Percentiles rank a stretch among this genome's conserved stretches.
Evolutionary conservation across 2,888 invertebrate genomes (phyloP).

Genomic region (Meta bourneti): DNA sequence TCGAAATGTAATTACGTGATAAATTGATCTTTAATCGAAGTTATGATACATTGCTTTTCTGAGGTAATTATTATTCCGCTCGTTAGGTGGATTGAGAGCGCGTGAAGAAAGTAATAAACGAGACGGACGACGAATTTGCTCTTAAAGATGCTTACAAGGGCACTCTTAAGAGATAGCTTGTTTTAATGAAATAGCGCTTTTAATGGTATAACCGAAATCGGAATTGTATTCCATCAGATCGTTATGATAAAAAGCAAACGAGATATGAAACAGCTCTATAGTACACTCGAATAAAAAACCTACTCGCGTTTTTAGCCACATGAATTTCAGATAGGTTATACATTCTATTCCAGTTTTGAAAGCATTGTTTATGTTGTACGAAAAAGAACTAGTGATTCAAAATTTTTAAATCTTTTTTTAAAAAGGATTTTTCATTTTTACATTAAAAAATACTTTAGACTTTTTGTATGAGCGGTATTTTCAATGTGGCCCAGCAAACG

Average conservation of each 20-base stretch:
- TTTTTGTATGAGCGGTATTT: no score
- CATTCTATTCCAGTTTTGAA: no score
- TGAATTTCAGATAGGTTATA: no score
- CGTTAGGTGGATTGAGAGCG: slow-evolving; percentile 6
- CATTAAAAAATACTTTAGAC: no score
- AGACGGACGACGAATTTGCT: not conserved
- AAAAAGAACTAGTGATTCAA: no score
- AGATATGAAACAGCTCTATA: no score
- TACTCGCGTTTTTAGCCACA: no score
- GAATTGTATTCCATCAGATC: not conserved
- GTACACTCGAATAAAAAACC: no score
- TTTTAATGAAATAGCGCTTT: not conserved
- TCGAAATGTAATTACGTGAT: slow-evolving; percentile 51
- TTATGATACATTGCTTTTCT: slow-evolving; percentile 32
- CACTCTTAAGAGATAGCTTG: not conserved
- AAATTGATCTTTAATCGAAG: slow-evolving; percentile 61
- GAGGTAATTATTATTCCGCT: slow-evolving; percentile 30
- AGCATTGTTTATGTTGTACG: no score
- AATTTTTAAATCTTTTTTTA: no score
- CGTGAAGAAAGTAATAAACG: slow-evolving; percentile 19
- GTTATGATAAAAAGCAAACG: not conserved
- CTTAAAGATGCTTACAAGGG: not conserved
- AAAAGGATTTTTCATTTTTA: no score
- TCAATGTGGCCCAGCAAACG: no score
- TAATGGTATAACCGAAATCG: not conserved